A percentile compares a stretch with the other conserved stretches of the same genome.
Conservation (phyloP, 1,140 invertebrate species). For the Cotesia typhae region DNA sequence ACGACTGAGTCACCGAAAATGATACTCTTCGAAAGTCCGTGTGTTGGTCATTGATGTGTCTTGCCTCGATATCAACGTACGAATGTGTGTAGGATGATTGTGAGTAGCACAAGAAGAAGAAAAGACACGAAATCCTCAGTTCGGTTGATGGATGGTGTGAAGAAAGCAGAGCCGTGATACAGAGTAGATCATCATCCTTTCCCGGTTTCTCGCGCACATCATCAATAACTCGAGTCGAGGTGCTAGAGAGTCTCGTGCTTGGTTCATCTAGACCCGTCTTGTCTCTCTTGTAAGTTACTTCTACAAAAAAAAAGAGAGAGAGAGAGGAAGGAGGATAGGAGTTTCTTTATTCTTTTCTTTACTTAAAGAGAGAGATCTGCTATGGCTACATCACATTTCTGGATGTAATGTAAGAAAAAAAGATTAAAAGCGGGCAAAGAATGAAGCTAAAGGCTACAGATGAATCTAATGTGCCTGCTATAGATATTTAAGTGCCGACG, state of each 20-base stretch:
- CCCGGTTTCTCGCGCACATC: conserved; percentile 29
- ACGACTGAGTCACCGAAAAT: not conserved
- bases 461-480: too few species aligned
- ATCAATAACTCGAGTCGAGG: conserved; percentile 36
- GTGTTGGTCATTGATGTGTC: not conserved
- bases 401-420: too few species aligned
- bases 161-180: conserved; percentile 10
- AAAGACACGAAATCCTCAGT: conserved; percentile 35
- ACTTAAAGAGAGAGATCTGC: not conserved
- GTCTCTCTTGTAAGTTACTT: conserved; percentile 2
- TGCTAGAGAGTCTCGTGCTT: conserved; percentile 21
- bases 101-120: conserved; percentile 16
- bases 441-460: too few species aligned
- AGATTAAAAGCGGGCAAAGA: too few species aligned
- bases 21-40: not conserved
- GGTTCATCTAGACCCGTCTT: conserved; percentile 6
- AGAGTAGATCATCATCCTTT: conserved; percentile 23
- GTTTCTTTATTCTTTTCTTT: conserved; percentile 21
- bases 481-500: too few species aligned
- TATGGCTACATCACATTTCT: too few species aligned
- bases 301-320: too few species aligned
- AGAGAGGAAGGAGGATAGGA: too few species aligned
- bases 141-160: conserved; percentile 37
- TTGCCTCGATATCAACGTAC: not conserved
- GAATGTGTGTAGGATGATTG: conserved; percentile 5